Conservation (phyloP, 2,113 vertebrate genomes). For the Oncorhynchus tshawytscha region DNA sequence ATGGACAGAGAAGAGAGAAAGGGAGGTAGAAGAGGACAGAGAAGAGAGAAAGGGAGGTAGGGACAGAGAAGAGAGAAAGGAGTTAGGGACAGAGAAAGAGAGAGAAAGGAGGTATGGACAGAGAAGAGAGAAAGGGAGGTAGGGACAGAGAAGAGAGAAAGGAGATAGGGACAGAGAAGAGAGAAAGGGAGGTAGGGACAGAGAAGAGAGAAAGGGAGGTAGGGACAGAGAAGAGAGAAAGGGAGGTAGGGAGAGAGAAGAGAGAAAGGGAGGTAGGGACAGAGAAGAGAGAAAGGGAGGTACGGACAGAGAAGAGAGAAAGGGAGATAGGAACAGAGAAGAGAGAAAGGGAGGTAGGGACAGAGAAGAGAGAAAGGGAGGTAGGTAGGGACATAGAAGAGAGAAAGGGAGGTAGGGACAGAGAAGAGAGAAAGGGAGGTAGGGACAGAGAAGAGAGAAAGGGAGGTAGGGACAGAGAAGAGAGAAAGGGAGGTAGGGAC, state of each 20-base stretch:
- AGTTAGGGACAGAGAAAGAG: not conserved
- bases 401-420: no score
- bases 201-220: slow-evolving; percentile 12
- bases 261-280: not conserved
- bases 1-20: no score
- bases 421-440: not conserved
- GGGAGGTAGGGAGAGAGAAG: not conserved
- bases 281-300: slow-evolving; percentile 2
- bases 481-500: not conserved
- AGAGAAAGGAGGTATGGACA: not conserved
- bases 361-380: no score
- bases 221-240: not conserved
- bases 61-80: no score
- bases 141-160: slow-evolving; percentile 8
- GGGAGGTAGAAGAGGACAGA: no score
- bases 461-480: not conserved
- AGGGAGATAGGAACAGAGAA: not conserved
- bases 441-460: slow-evolving; percentile 4
- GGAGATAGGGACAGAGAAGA: not conserved
- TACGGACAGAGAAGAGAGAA: slow-evolving; percentile 3
- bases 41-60: no score
- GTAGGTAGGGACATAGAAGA: no score
- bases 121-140: slow-evolving; percentile 2
- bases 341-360: not conserved
- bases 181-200: not conserved